Base-by-base conservation (phyloP, 2,888 invertebrate genomes). In the Alsophila aescularia region DNA sequence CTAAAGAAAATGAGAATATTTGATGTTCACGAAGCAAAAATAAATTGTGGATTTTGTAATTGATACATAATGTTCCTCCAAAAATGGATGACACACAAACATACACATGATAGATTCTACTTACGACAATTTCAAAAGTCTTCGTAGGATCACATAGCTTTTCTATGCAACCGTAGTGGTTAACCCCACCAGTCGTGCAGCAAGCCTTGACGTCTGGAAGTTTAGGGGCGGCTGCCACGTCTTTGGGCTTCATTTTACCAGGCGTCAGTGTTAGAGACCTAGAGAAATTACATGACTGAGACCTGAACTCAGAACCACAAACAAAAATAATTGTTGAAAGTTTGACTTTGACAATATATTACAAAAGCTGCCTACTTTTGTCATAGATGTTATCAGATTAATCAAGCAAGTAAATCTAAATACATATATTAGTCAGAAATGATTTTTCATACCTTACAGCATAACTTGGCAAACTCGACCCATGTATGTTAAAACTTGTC, bases 111-210 rank as follows among this genome's bases (percentile, higher is more conserved):
- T n/a, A n/a, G n/a, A n/a, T n/a, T n/a, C n/a, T 32, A 82, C 90
- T 84, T 83, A 91, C 91, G 39, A 77, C 89, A 56, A 90, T 90
- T 56, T 90, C 89, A 32, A 78, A 81, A 12, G 90, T 90, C 72
- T 92, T 93, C 44, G 93, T 93, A 0, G 96, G 96, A 79, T 96
- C 96, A 73, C 97, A 97, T 66, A 97, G 93, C 73, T 95, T 96
- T 71, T 95, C 94, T 15, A 96, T 85, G 74, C 97, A 97, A 43
- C 94, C 94, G 62, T 93, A 93, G 78, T 96, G 96, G 36, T 93
- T 94, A 75, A 97, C 94, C 0, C 96, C 96, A 36, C 94, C 94
- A 2, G 93, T 83, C 10, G 93, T 90, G 72, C 96, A 97, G 77
- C 97, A 97, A 0, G 92, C 87, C n/a, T 92, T 89, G 0, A 96